phyloP scores from a whole-genome alignment of 2,888 invertebrate species.

The Pterobdella sp. region DNA sequence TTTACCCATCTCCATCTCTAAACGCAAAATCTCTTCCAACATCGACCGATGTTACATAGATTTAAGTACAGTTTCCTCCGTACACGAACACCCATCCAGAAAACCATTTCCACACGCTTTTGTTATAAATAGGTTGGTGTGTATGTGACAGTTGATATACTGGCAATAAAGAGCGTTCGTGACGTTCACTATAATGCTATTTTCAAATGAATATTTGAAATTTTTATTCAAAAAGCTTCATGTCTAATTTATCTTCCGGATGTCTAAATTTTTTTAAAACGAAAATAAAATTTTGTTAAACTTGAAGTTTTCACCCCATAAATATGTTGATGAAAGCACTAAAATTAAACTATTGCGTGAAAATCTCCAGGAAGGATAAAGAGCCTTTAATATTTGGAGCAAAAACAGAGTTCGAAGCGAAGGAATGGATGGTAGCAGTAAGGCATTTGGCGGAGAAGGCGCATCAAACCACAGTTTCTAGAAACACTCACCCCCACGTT shows the following conservation, averaged over 20 bases:
- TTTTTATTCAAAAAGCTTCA: background rate
- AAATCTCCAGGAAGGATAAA: slow-evolving; percentile 20
- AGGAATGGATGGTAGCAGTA: slow-evolving; percentile 33
- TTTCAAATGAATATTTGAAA: background rate
- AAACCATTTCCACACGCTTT: slow-evolving; percentile 26
- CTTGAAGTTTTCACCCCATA: no score
- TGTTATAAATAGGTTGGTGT: slow-evolving; percentile 16
- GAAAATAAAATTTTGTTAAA: background rate
- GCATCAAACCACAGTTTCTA: background rate
- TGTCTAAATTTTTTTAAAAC: background rate
- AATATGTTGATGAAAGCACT: no score
- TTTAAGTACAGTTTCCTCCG: slow-evolving; percentile 18
- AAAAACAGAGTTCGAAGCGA: slow-evolving; percentile 31
- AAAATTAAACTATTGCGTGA: no score
- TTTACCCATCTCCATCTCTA: background rate
- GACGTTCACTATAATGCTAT: background rate
- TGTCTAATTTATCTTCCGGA: background rate
- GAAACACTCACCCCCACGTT: background rate
- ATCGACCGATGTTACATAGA: slow-evolving; percentile 19
- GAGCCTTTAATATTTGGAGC: slow-evolving; percentile 31
- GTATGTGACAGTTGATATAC: background rate
- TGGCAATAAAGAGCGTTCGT: background rate
- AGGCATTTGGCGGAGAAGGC: slow-evolving; percentile 30
- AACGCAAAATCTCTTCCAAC: background rate
- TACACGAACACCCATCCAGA: slow-evolving; percentile 19